Evolutionary conservation across 2,797 vertebrate species (phyloP), one percentile per base, ranked within the genome.

Genomic region (Triplophysa bombifrons): DNA sequence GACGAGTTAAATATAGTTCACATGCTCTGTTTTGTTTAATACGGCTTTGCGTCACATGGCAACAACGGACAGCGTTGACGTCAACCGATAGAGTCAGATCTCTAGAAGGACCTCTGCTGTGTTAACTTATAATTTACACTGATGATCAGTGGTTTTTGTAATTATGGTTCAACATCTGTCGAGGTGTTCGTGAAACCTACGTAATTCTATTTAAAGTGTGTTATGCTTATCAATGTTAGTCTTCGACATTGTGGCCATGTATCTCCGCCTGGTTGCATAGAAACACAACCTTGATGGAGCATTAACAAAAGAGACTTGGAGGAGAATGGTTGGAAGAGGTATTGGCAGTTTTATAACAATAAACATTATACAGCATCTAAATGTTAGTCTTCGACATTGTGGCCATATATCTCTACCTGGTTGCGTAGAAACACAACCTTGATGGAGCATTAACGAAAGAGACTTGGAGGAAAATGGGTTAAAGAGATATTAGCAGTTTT

Each of bases 1-100:
- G 79, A 83, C n/a, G 71, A 78, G 65, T 76, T 83, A 76, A 83
- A 76, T 82, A 76, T 84, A 74, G 61, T 72, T 50, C 48, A 25
- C 68, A 60, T 82, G 5, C 38, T 55, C 70, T 83, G 82, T 82
- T 85, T 53, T 16, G 70, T 82, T 78, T 80, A 71, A 61, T 79
- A 74, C 82, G 63, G 75, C 53, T 82, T 14, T 16, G 13, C 78
- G 51, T 76, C 72, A 48, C 69, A 72, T 86, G 76, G 70, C 80
- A 79, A 82, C 79, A 58, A 78, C 16, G 38, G 34, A 20, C 58
- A 38, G 46, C 72, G 50, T 38, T 69, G 63, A 80, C 65, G 72
- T 80, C 61, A 66, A 79, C 34, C 60, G 76, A 64, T 74, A 65
- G 17, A 80, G 69, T 69, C 7, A 17, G 44, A 38, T 56, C 53